A percentile compares a stretch with the other conserved stretches of the same genome.
phyloP scores from a whole-genome alignment of 23 tunicate species.

The Halocynthia aurantium region DNA sequence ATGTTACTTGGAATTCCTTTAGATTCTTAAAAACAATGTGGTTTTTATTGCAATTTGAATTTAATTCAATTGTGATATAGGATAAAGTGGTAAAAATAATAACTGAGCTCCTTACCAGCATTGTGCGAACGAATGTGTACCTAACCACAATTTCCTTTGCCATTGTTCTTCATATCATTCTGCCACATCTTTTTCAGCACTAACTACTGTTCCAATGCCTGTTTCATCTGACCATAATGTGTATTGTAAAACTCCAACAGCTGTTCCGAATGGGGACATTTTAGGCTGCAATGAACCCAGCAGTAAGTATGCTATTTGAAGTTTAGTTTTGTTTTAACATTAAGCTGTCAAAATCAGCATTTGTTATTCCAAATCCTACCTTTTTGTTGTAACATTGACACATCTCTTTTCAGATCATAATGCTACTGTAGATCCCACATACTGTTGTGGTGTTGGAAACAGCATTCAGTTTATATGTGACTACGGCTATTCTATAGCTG shows the following conservation, averaged over 20 bases:
- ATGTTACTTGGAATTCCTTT: too few species aligned
- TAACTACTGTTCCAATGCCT: constrained; percentile 5
- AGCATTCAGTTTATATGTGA: constrained; percentile 49
- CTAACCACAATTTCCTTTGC: too few species aligned
- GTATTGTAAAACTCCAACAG: constrained; percentile 14
- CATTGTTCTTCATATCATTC: neutral
- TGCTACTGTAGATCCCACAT: neutral
- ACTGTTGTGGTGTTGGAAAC: constrained; percentile 36
- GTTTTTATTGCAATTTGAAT: too few species aligned
- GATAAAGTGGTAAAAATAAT: too few species aligned
- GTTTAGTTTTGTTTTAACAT: neutral
- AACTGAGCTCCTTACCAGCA: too few species aligned
- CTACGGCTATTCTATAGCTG: constrained; percentile 21
- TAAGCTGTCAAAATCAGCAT: too few species aligned
- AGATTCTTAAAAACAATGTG: too few species aligned
- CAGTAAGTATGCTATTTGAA: neutral
- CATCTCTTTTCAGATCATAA: neutral
- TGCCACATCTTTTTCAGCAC: neutral
- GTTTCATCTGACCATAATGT: constrained; percentile 7
- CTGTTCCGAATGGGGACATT: constrained; percentile 22
- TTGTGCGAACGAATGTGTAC: too few species aligned
- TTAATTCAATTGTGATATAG: too few species aligned
- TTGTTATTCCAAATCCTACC: neutral
- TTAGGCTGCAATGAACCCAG: constrained; percentile 27
- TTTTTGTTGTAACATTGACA: neutral